Evolutionary conservation across 2,113 vertebrate genomes (phyloP).

Genomic region (Oncorhynchus keta): DNA sequence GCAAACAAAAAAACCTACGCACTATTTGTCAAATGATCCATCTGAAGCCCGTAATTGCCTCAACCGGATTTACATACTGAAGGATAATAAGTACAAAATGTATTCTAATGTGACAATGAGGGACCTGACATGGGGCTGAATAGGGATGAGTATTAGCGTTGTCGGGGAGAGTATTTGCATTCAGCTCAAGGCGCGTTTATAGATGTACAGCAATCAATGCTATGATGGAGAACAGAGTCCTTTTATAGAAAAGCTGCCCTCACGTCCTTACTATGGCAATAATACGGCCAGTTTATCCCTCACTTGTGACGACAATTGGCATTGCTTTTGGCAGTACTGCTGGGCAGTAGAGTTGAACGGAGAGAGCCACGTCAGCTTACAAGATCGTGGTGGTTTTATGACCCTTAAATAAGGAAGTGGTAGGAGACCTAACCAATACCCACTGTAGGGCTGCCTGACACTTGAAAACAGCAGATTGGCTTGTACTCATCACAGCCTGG

Average conservation of each 20-base stretch:
- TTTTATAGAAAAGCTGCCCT: background rate
- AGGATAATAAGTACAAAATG: conserved; percentile 24
- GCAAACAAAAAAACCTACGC: background rate
- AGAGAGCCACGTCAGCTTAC: background rate
- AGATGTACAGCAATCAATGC: background rate
- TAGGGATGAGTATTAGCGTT: conserved; percentile 1
- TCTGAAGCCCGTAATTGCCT: conserved; percentile 21
- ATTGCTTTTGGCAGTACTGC: background rate
- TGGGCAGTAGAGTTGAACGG: background rate
- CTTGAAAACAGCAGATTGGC: no score
- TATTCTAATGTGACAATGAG: conserved; percentile 20
- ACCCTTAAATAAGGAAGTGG: background rate
- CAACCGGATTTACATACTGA: conserved; percentile 23
- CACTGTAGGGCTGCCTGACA: no score
- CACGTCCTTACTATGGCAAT: background rate
- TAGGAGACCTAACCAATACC: background rate
- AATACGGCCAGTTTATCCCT: background rate
- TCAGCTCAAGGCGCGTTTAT: background rate
- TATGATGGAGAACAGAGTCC: background rate
- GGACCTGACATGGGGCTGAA: conserved; percentile 16
- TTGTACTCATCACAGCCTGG: no score
- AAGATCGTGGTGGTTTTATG: background rate
- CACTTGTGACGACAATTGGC: background rate
- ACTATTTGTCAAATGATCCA: conserved; percentile 18
- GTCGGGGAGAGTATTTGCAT: background rate